phyloP scores from a whole-genome alignment of 1,140 invertebrate species.

The Rhizoglyphus robini region DNA sequence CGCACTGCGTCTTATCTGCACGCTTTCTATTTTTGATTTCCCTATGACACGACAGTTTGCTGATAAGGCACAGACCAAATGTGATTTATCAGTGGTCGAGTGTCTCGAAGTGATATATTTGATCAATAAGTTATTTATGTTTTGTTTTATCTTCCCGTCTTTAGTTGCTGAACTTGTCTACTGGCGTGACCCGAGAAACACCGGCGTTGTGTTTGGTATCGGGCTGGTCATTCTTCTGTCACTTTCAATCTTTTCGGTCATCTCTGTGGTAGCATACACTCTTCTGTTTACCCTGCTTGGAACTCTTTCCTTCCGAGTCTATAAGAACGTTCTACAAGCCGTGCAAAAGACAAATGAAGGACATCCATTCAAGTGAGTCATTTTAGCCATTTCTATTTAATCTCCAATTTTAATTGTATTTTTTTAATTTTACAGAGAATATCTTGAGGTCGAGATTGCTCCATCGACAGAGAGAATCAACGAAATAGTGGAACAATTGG shows the following conservation, averaged over 20 bases:
- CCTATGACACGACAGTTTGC: no score
- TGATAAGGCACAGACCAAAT: no score
- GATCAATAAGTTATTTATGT: no score
- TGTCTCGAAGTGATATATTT: no score
- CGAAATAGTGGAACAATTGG: slow-evolving; percentile 61
- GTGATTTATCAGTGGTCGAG: no score
- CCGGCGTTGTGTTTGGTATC: slow-evolving; percentile 74
- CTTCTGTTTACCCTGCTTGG: slow-evolving; percentile 64
- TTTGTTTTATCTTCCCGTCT: no score
- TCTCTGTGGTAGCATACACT: slow-evolving; percentile 82
- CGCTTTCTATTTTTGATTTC: no score
- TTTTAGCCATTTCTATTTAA: slow-evolving; percentile 2
- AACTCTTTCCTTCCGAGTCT: slow-evolving; percentile 81
- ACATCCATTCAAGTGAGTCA: slow-evolving; percentile 89
- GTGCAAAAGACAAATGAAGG: slow-evolving; percentile 92
- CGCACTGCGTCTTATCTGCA: no score
- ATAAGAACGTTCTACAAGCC: slow-evolving; percentile 86
- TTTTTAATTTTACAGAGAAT: slow-evolving; percentile 49
- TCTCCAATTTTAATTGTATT: slow-evolving; percentile 5
- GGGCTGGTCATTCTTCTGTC: slow-evolving; percentile 73
- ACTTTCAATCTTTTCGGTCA: slow-evolving; percentile 82
- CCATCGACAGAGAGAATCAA: slow-evolving; percentile 75
- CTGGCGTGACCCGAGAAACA: slow-evolving; percentile 88
- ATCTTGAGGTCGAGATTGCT: slow-evolving; percentile 69
- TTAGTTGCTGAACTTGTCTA: slow-evolving; percentile 88